These are phyloP conservation scores for Anseranas semipalmata DNA, from an alignment of 2,113 vertebrate species.

Conservation along the genomic window DNA sequence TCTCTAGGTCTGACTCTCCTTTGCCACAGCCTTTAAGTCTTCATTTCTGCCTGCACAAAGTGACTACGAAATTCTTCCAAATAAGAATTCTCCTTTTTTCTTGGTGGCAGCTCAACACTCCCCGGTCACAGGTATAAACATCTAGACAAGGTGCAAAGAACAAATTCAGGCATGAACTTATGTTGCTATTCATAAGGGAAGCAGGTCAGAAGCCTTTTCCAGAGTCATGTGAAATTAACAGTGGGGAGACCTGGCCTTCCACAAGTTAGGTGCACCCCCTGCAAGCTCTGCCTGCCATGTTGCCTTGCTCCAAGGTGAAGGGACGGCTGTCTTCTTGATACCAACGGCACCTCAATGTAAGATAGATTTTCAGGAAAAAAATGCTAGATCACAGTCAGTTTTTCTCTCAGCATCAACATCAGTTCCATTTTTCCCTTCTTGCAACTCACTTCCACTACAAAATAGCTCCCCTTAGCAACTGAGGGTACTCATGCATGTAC, in stretches of 20 bases:
- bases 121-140: neutral
- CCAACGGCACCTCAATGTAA: neutral
- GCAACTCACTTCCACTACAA: neutral
- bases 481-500: neutral
- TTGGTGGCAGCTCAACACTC: neutral
- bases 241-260: neutral
- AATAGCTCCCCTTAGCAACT: slow-evolving; percentile 45
- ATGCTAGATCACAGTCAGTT: neutral
- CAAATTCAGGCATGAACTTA: neutral
- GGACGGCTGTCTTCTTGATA: neutral
- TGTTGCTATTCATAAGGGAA: neutral
- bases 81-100: neutral
- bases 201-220: neutral
- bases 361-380: neutral
- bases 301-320: neutral
- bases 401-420: neutral
- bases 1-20: neutral
- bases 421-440: neutral
- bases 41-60: neutral
- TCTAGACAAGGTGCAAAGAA: neutral
- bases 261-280: neutral
- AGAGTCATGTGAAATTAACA: neutral
- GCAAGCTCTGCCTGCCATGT: neutral
- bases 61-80: neutral
- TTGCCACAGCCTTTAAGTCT: neutral